Evolutionary conservation across 1,140 invertebrate species (phyloP), one percentile per base, ranked within the genome.

Genomic region (Homalodisca vitripennis): DNA sequence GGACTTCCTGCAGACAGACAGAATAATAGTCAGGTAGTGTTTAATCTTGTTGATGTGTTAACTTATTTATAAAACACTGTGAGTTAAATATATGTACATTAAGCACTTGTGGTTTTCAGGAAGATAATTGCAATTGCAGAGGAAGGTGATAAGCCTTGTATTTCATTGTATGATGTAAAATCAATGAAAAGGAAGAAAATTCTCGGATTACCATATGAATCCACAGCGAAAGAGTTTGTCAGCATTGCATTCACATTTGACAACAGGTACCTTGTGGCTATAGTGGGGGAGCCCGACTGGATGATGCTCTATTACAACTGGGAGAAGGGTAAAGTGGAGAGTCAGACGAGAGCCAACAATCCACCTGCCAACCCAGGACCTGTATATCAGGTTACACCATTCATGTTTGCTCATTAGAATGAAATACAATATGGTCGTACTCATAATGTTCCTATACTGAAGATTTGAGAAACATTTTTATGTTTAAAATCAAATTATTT

Each of bases 281-380:
- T 94, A 30, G 89, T 89, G 0, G 90, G 89, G 13, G 86, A 88
- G 71, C 90, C 91, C 0, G 92, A 94, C 75, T 94, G 88, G 84
- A 88, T 84, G 26, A 83, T 95, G 77, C 83, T 92, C 63, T 89
- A 88, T 77, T 96, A 91, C 79, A 89, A 89, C 75, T 92, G 91
- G 88, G 92, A 94, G 73, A 93, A 90, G 78, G 88, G 88, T 1
- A 92, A 92, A 79, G 82, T 95, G 0, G 88, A 93, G 74, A 91
- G 89, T 64, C 85, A 85, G 62, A 84, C 86, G 1, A 91, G 90
- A 78, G 84, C 89, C 51, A 84, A 69, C 47, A 62, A 41, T 51
- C 68, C 70, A 31, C 71, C 83, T 0, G 87, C 86, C 72, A 85
- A 83, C n/a, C 80, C 81, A 62, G 82, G 83, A 10, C 79, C 81